Evolutionary conservation across 1,140 invertebrate genomes (phyloP), one percentile per base, ranked within the genome.

Genomic region (Varroa destructor): DNA sequence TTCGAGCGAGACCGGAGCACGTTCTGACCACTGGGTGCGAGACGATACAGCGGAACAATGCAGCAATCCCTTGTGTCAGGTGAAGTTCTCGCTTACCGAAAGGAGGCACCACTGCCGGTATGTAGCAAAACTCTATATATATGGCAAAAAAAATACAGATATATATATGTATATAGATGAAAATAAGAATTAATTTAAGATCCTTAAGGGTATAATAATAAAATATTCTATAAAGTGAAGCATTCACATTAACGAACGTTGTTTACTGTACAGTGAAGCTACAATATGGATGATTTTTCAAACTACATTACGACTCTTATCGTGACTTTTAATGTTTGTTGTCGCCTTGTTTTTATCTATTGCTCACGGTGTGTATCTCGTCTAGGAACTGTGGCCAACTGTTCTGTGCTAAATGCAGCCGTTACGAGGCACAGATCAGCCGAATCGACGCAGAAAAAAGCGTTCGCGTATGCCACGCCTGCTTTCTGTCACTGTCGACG

Each of bases 11-110:
- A 90, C 87, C 64, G 82, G 90, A 56, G 89, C 88, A 0, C 85
- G 90, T 6, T 91, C 91, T 51, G 93, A 97, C 82, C 93, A 97
- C 80, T 97, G 93, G 93, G 82, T 96, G 1, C 88, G 91, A 77
- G 94, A 97, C 78, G 93, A 97, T 77, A 89, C 87, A 12, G 88
- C 88, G 0, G 91, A 93, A 74, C 85, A 84, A 71, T 97, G 95
- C 80, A 67, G 40, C 61, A 67, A 67, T 46, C 86, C 87, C 12
- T 86, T 86, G 72, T 99, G 95, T 80, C 82, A 83, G 42, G 86
- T 91, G 25, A 86, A 88, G 75, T 98, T 99, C 81, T 93, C 89
- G 64, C 85, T 97, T 51, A 88, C 94, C 72, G 94, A 97, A 82
- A 84, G 94, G n/a, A 86, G 89, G 75, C 94, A 98, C 82, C 93